These are phyloP conservation scores for Cebidichthys violaceus DNA, from an alignment of 2,113 vertebrate species.

Conservation along the genomic window DNA sequence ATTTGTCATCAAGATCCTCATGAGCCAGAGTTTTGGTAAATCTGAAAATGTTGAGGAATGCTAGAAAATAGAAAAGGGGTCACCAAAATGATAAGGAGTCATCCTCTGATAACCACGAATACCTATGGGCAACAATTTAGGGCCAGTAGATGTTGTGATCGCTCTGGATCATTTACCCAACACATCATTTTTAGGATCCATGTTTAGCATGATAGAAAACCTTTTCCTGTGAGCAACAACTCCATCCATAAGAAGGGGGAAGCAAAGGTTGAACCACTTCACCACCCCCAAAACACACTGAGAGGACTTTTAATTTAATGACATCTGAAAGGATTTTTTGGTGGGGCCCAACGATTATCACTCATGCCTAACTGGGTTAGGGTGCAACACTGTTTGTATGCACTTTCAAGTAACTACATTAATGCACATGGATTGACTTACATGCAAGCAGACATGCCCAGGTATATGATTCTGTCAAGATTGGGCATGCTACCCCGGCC, in stretches of 20 bases:
- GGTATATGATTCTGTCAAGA: not conserved
- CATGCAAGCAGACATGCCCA: not conserved
- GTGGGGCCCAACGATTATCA: too few relatives aligned
- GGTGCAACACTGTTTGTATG: not conserved
- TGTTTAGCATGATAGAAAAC: not conserved
- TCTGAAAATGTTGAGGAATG: not conserved
- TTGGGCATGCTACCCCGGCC: not conserved
- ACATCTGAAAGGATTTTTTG: not conserved
- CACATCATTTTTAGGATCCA: not conserved
- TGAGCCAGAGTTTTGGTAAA: not conserved
- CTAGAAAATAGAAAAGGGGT: not conserved
- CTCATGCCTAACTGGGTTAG: not conserved
- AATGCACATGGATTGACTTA: not conserved
- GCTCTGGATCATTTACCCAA: not conserved
- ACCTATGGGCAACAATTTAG: not conserved
- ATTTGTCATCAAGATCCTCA: not conserved
- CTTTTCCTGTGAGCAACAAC: not conserved
- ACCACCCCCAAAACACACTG: not conserved
- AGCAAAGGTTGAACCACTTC: not conserved
- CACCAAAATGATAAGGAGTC: not conserved
- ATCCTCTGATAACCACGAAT: not conserved
- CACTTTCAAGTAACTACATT: not conserved
- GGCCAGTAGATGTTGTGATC: not conserved
- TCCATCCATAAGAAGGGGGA: not conserved
- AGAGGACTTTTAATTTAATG: not conserved